Conservation (phyloP, 2,888 invertebrate genomes). For the Parnassius smintheus region DNA sequence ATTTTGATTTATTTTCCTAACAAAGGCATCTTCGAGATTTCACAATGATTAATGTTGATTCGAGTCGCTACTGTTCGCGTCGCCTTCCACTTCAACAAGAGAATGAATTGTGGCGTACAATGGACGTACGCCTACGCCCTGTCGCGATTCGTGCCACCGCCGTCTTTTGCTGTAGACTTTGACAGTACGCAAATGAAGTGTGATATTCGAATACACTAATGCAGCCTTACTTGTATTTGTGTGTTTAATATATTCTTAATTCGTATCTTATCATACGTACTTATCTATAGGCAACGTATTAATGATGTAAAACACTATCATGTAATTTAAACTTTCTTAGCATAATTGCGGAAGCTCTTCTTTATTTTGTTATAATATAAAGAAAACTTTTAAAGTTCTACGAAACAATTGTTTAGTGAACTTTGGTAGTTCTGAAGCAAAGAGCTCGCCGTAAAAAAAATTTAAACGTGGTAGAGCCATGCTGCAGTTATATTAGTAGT, state of each 20-base stretch:
- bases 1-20: conserved; percentile 36
- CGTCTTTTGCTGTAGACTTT: conserved; percentile 58
- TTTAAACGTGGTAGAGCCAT: too few species aligned
- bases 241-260: conserved; percentile 10
- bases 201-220: not conserved
- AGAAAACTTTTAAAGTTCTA: too few species aligned
- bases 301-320: too few species aligned
- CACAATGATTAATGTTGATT: conserved; percentile 60
- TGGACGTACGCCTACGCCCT: conserved; percentile 58
- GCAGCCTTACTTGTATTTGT: not conserved
- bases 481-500: too few species aligned
- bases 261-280: conserved; percentile 9
- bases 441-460: too few species aligned
- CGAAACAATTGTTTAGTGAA: too few species aligned
- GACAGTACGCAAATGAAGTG: not conserved
- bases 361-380: too few species aligned
- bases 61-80: conserved; percentile 58
- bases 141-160: conserved; percentile 50
- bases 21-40: conserved; percentile 45
- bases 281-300: conserved; percentile 6
- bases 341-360: too few species aligned
- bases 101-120: conserved; percentile 69
- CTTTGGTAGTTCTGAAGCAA: too few species aligned
- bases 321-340: too few species aligned
- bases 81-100: conserved; percentile 62